Base-by-base conservation (phyloP, 2,888 invertebrate genomes). In the Andrena minutula region DNA sequence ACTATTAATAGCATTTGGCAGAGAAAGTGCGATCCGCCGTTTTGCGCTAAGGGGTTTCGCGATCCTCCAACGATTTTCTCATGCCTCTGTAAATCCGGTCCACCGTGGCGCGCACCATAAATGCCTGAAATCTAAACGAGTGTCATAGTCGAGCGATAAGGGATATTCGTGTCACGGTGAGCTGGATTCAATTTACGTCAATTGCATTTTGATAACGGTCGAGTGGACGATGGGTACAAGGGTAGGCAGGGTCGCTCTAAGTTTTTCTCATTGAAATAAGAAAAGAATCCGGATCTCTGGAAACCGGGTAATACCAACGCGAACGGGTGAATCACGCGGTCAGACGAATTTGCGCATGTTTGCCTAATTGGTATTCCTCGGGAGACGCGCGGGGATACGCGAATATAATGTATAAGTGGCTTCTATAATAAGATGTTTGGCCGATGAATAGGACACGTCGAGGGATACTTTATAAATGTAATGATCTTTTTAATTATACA, bases 1-100 rank as follows among this genome's bases (percentile, higher is more conserved):
- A 80, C 89, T 90, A 90, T 90, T 89, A 90, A 90, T 90, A 90
- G 89, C 80, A 30, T 86, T 85, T 79, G 78, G 77, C 86, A 88
- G 86, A 85, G 87, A 90, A 90, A 90, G 88, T 88, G 60, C 12
- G 32, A 47, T 63, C 51, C 41, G 30, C 58, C 26, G 64, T 81
- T 86, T 83, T 66, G 51, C 53, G 49, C 28, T 51, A 77, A 79
- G 60, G 72, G 65, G 71, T 75, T 41, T 84, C n/a, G 73, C 56
- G 47, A 77, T 64, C 20, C 28, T 49, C 63, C 56, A 75, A 47
- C 23, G 47, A 63, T 82, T 84, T 30, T 66, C 78, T 77, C 51
- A 64, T 49, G 26, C 16, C n/a, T 49, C 28, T 41, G n/a, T 23
- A 26, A 26, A n/a, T 60, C 30, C 5, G 4, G 23, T 60, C 7